Conservation (phyloP, 2,797 vertebrate genomes). For the Mergus octosetaceus region DNA sequence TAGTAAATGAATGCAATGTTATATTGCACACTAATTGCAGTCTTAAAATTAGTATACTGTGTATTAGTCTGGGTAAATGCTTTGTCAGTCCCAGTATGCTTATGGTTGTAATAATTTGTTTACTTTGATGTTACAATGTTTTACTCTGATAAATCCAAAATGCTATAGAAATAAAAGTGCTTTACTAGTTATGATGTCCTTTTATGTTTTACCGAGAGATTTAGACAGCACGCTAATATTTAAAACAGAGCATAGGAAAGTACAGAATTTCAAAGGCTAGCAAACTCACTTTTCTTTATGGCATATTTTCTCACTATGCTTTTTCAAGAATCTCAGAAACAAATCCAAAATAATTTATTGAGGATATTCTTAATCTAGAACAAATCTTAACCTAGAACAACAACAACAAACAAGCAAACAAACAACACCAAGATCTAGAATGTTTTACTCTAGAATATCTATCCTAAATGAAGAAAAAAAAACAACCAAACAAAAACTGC, state of each 20-base stretch:
- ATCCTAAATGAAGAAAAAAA: neutral
- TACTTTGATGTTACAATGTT: neutral
- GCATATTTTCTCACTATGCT: neutral
- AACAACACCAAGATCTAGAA: neutral
- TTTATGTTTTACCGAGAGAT: neutral
- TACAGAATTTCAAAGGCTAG: neutral
- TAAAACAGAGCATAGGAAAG: neutral
- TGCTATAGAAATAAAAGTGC: neutral
- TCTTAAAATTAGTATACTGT: neutral
- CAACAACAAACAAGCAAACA: too few relatives aligned
- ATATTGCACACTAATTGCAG: neutral
- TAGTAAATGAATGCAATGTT: neutral
- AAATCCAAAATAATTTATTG: neutral
- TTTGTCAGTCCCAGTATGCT: neutral
- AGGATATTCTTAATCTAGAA: neutral
- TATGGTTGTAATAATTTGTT: neutral
- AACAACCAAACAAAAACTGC: too few relatives aligned
- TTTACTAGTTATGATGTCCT: neutral
- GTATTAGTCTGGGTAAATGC: neutral
- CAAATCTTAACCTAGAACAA: neutral
- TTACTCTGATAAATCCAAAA: neutral
- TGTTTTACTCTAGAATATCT: neutral
- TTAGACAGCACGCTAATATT: neutral
- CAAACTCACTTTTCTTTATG: neutral
- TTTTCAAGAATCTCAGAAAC: neutral